These are phyloP conservation scores for Metacarcinus magister DNA, from an alignment of 2,888 invertebrate species.

Conservation along the genomic window DNA sequence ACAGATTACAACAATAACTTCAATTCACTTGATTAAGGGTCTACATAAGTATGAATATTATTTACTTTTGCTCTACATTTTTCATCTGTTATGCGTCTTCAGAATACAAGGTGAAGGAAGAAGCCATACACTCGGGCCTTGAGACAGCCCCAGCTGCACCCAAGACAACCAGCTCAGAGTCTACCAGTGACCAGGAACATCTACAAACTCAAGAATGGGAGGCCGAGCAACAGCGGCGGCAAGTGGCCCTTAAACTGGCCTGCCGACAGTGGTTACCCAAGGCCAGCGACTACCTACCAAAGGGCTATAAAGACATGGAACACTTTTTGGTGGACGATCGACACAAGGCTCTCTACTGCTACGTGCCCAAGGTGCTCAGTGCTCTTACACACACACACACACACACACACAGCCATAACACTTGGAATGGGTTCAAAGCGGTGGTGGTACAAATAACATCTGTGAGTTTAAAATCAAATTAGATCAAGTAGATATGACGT, in stretches of 20 bases:
- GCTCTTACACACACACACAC: neutral
- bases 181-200: neutral
- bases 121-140: neutral
- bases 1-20: no score
- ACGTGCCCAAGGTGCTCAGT: conserved; percentile 91
- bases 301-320: conserved; percentile 87
- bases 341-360: conserved; percentile 94
- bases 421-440: neutral
- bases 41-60: neutral
- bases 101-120: neutral
- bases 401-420: neutral
- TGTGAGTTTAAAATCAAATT: no score
- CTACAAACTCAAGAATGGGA: conserved; percentile 18
- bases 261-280: neutral
- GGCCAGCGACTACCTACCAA: neutral
- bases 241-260: neutral
- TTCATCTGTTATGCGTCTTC: neutral
- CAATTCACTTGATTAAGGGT: neutral
- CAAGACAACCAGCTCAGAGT: neutral
- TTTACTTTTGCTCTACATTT: neutral
- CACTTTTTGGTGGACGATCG: conserved; percentile 93
- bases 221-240: conserved; percentile 59
- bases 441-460: no score
- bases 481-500: no score
- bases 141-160: neutral